A percentile compares a stretch with the other conserved stretches of the same genome.
Conservation (phyloP, 2,888 invertebrate species). For the Oligia latruncula region DNA sequence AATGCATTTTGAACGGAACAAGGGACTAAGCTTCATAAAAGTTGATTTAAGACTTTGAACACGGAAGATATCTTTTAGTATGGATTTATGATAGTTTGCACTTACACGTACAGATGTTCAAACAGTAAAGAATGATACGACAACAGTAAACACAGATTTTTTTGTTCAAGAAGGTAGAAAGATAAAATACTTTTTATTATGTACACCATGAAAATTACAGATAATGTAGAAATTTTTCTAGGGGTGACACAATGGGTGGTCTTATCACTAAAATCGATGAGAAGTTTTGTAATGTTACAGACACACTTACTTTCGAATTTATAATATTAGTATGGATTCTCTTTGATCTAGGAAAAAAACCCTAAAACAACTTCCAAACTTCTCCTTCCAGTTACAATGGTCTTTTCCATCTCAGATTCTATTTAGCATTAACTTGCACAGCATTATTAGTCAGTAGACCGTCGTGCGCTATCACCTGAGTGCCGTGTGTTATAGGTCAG, state of each 20-base stretch:
- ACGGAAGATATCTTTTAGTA: slow-evolving; percentile 22
- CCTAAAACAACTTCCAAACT: no score
- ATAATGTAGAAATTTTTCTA: no score
- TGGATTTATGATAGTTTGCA: slow-evolving; percentile 49
- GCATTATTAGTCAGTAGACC: slow-evolving; percentile 16
- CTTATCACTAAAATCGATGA: background rate
- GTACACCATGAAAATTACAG: background rate
- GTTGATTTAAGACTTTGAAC: slow-evolving; percentile 43
- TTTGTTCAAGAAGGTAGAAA: background rate
- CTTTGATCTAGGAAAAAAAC: background rate
- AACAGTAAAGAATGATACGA: background rate
- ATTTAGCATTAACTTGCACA: background rate
- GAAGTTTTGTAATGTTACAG: background rate
- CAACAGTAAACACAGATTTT: background rate
- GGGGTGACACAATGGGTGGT: no score
- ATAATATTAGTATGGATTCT: no score
- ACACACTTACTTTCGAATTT: no score
- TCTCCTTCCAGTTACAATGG: background rate
- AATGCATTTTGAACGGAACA: slow-evolving; percentile 39
- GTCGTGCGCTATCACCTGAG: no score
- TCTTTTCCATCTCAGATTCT: slow-evolving; percentile 13
- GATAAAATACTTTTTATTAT: no score
- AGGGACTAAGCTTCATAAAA: slow-evolving; percentile 32
- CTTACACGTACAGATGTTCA: slow-evolving; percentile 1
- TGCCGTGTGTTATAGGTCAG: no score